A percentile compares a stretch with the other conserved stretches of the same genome.
Evolutionary conservation across 2,113 vertebrate species (phyloP).

Genomic region (Poeciliopsis turrubarensis): DNA sequence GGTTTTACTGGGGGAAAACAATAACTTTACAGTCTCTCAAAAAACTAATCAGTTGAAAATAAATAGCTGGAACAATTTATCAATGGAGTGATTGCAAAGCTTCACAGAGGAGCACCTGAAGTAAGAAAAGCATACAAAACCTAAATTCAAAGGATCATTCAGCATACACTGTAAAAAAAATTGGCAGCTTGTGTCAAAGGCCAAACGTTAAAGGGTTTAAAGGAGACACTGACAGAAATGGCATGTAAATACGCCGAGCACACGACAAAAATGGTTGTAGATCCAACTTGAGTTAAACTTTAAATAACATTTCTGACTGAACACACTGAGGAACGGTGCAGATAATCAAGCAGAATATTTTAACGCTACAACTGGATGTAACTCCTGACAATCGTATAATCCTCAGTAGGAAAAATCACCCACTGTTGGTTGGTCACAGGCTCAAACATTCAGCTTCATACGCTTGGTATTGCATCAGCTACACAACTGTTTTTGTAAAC

Average conservation of each 20-base stretch:
- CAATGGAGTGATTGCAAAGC: conserved; percentile 9
- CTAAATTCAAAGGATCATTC: background rate
- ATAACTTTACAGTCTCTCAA: too few species aligned
- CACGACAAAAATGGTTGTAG: background rate
- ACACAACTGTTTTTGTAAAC: conserved; percentile 22
- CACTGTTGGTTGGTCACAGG: conserved; percentile 19
- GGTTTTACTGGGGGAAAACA: background rate
- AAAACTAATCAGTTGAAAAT: background rate
- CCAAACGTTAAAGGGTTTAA: conserved; percentile 2
- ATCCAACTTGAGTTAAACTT: background rate
- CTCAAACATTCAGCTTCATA: conserved; percentile 65
- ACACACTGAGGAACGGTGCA: background rate
- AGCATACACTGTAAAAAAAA: conserved; percentile 5
- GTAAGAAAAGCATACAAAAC: background rate
- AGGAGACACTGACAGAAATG: conserved; percentile 17
- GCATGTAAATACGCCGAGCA: conserved; percentile 7
- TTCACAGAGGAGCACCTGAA: conserved; percentile 4
- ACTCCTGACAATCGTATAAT: too few species aligned
- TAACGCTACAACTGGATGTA: background rate
- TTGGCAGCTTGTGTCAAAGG: conserved; percentile 36
- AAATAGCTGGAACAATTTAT: background rate
- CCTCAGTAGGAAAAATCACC: background rate
- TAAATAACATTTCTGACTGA: background rate
- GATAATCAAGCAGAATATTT: background rate
- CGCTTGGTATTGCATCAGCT: conserved; percentile 68